Percentiles rank a stretch among this genome's conserved stretches.
phyloP scores from a whole-genome alignment of 2,888 invertebrate species.

The Hartigia nigra region DNA sequence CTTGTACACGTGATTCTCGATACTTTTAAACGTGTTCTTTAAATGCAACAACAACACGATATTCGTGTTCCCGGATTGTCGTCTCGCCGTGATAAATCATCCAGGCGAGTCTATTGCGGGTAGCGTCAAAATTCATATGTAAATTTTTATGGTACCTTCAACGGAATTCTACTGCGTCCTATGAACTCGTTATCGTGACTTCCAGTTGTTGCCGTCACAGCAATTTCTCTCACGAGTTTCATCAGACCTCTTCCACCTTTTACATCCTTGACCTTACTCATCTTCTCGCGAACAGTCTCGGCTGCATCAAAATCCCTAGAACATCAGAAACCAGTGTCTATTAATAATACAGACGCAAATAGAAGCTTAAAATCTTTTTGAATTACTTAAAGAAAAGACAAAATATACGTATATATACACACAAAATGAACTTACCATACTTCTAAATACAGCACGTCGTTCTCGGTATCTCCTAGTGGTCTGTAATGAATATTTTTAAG shows the following conservation, averaged over 20 bases:
- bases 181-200: constrained; percentile 96
- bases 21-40: neutral
- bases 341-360: constrained; percentile 3
- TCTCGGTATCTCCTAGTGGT: constrained; percentile 78
- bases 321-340: constrained; percentile 23
- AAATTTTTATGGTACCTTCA: constrained; percentile 73
- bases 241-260: constrained; percentile 87
- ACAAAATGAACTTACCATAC: constrained; percentile 74
- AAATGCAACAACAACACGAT: neutral
- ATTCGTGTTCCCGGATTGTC: neutral
- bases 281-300: constrained; percentile 88
- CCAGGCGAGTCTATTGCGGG: neutral
- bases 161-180: constrained; percentile 85
- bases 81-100: neutral
- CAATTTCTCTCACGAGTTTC: constrained; percentile 89
- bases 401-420: no score
- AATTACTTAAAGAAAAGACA: constrained; percentile 32
- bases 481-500: constrained; percentile 66
- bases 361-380: constrained; percentile 10
- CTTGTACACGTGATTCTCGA: neutral
- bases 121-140: neutral
- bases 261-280: constrained; percentile 85
- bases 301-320: constrained; percentile 89
- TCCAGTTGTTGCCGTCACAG: constrained; percentile 93
- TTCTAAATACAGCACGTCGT: constrained; percentile 83